phyloP scores from a whole-genome alignment of 1,140 invertebrate species.

The Vollenhovia emeryi region DNA sequence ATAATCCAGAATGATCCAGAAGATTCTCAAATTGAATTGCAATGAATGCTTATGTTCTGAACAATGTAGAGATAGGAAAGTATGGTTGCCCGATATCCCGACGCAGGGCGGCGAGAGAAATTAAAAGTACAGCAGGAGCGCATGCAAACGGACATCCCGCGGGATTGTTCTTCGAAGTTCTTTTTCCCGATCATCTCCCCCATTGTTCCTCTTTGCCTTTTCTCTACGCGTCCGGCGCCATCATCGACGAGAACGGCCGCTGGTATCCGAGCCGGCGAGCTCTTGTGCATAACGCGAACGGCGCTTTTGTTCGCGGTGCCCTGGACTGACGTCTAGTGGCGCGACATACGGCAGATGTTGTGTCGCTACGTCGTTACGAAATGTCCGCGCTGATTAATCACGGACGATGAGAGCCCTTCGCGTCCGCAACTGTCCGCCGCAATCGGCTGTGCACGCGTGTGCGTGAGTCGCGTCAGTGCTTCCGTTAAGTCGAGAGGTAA shows the following conservation, averaged over 20 bases:
- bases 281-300: slow-evolving; percentile 66
- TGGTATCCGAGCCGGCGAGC: not conserved
- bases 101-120: not conserved
- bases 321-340: slow-evolving; percentile 77
- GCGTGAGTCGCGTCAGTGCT: not conserved
- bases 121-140: not conserved
- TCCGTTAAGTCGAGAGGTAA: slow-evolving; percentile 36
- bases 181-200: not conserved
- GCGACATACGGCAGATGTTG: slow-evolving; percentile 78
- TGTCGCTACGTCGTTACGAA: slow-evolving; percentile 79
- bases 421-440: slow-evolving; percentile 80
- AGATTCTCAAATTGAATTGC: not conserved
- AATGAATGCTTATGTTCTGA: not conserved
- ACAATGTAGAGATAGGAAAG: not conserved
- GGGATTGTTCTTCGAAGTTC: not conserved
- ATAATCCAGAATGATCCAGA: not conserved
- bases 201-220: not conserved
- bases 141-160: not conserved
- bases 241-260: not conserved
- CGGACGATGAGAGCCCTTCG: slow-evolving; percentile 78
- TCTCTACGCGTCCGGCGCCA: not conserved
- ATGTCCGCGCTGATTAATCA: slow-evolving; percentile 82
- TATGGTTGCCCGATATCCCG: no score
- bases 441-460: slow-evolving; percentile 75
- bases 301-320: slow-evolving; percentile 69